A percentile compares a stretch with the other conserved stretches of the same genome.
phyloP scores from a whole-genome alignment of 1,140 invertebrate species.

The Plutomurus gul region DNA sequence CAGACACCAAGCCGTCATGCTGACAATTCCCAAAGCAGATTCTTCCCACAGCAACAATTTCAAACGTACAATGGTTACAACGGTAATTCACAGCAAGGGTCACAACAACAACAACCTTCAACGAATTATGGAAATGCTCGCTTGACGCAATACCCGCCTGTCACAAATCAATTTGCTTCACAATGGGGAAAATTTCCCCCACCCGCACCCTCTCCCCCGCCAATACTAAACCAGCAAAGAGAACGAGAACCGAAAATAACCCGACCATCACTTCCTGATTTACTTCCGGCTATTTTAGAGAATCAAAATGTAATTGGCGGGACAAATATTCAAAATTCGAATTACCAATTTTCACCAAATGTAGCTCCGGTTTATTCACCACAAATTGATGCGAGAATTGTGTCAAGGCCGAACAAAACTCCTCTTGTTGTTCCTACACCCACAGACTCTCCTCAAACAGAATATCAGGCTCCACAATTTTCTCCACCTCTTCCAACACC shows the following conservation, averaged over 20 bases:
- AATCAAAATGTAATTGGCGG: not conserved
- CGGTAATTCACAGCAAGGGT: not conserved
- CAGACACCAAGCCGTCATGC: not conserved
- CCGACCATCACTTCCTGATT: not conserved
- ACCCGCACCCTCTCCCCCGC: not conserved
- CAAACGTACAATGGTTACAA: not conserved
- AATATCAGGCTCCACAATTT: not conserved
- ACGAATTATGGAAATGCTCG: not conserved
- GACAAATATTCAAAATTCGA: not conserved
- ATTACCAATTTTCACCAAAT: not conserved
- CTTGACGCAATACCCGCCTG: not conserved
- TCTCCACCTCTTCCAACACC: not conserved
- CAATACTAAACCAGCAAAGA: not conserved
- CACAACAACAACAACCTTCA: not conserved
- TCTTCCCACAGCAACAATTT: not conserved
- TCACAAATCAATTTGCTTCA: not conserved
- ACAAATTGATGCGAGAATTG: not conserved
- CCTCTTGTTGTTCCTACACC: not conserved
- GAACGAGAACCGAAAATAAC: not conserved
- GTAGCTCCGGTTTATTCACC: not conserved
- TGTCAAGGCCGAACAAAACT: not conserved
- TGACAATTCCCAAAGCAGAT: not conserved
- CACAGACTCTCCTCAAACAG: not conserved
- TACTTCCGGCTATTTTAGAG: not conserved
- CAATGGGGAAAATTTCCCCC: not conserved